phyloP scores from a whole-genome alignment of 2,113 vertebrate species.

The Myotis brandtii region DNA sequence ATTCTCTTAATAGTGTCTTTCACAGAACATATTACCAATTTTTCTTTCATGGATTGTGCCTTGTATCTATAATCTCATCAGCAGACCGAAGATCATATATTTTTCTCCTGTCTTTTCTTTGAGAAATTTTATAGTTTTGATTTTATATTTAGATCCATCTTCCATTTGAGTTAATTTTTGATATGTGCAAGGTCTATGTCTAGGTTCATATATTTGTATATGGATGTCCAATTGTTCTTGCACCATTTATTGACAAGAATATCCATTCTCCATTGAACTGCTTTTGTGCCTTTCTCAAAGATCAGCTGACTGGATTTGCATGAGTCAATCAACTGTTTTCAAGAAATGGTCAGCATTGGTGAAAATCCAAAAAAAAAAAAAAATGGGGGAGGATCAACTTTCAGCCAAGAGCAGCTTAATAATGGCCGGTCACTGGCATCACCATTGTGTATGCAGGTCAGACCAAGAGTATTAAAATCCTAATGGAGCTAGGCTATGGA shows the following conservation, averaged over 20 bases:
- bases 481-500: not conserved
- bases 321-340: not conserved
- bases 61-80: not conserved
- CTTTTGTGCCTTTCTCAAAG: not conserved
- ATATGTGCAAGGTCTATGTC: not conserved
- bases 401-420: not conserved
- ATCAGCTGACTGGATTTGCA: not conserved
- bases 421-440: not conserved
- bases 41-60: not conserved
- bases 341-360: not conserved
- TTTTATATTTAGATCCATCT: not conserved
- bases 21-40: not conserved
- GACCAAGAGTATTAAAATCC: not conserved
- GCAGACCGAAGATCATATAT: not conserved
- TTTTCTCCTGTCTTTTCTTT: not conserved
- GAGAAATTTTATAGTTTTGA: not conserved
- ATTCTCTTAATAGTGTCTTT: not conserved
- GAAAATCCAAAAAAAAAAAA: not conserved
- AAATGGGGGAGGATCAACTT: not conserved
- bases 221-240: not conserved
- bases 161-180: not conserved
- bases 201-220: not conserved
- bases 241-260: not conserved
- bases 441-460: not conserved
- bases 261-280: not conserved